Percentiles rank a stretch among this genome's conserved stretches.
Evolutionary conservation across 2,113 vertebrate genomes (phyloP).

Genomic region (Petrocephalus microphthalmus): DNA sequence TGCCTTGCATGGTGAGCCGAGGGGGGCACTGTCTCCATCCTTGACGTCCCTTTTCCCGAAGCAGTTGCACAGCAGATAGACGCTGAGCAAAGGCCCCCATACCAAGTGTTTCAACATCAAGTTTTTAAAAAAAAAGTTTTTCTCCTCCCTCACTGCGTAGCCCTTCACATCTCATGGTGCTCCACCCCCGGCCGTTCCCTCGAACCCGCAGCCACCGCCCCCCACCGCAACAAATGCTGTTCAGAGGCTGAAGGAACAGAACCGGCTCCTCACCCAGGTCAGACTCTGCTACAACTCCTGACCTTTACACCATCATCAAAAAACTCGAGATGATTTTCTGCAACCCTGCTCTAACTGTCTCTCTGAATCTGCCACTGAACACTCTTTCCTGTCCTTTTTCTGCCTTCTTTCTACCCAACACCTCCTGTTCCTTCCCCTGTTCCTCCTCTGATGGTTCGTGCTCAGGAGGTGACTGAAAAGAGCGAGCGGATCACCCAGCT

Average conservation of each 20-base stretch:
- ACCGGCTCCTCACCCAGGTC: conserved; percentile 87
- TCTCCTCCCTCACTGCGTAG: conserved; percentile 39
- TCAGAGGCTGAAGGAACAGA: conserved; percentile 88
- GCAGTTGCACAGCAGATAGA: background rate
- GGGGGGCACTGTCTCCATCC: background rate
- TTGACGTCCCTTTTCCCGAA: background rate
- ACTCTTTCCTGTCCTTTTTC: background rate
- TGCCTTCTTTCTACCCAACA: background rate
- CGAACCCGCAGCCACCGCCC: conserved; percentile 38
- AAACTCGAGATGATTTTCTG: background rate
- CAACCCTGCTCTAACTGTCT: background rate
- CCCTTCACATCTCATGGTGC: conserved; percentile 40
- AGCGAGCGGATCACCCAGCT: conserved; percentile 87
- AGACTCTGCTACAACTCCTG: background rate
- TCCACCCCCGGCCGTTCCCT: conserved; percentile 28
- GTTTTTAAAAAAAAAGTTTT: background rate
- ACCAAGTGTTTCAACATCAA: background rate
- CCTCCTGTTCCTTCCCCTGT: background rate
- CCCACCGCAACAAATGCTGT: conserved; percentile 71
- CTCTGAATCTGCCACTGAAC: background rate
- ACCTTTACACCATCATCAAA: background rate
- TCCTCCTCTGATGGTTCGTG: background rate
- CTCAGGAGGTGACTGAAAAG: conserved; percentile 84
- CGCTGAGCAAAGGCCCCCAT: background rate
- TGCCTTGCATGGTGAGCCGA: background rate